Conservation (phyloP, 2,113 vertebrate species). For the Tychaedon coryphoeus region DNA sequence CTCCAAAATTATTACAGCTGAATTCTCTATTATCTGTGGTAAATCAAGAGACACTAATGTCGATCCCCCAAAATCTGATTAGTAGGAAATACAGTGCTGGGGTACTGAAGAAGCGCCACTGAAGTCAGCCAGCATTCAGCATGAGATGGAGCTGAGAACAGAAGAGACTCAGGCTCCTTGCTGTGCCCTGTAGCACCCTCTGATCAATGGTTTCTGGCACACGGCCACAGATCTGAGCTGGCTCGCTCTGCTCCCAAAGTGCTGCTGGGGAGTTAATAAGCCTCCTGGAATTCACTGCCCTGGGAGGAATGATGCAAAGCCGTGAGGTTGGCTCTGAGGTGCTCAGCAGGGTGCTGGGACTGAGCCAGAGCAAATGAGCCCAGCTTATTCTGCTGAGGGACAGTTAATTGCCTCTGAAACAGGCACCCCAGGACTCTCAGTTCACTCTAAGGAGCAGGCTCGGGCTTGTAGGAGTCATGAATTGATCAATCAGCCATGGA, state of each 20-base stretch:
- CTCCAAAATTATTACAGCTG: background rate
- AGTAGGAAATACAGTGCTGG: background rate
- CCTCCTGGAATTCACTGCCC: constrained; percentile 11
- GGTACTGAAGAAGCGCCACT: background rate
- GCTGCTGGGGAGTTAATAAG: constrained; percentile 43
- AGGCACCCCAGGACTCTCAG: background rate
- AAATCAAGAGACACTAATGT: background rate
- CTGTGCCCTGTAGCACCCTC: background rate
- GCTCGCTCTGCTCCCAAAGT: background rate
- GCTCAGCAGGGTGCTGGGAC: background rate
- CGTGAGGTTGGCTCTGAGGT: background rate
- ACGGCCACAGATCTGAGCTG: background rate
- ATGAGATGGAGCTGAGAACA: background rate
- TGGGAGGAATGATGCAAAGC: background rate
- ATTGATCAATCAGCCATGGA: background rate
- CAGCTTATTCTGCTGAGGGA: background rate
- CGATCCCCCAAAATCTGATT: background rate
- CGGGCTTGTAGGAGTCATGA: constrained; percentile 32
- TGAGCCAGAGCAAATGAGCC: constrained; percentile 4
- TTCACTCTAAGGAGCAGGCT: constrained; percentile 22
- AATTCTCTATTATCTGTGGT: background rate
- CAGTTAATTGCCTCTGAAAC: constrained; percentile 43
- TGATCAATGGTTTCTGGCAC: background rate
- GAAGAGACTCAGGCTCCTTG: background rate
- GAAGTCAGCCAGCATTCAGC: background rate